Evolutionary conservation across 2,888 invertebrate genomes (phyloP), one percentile per base, ranked within the genome.

Genomic region (Antitype chi): DNA sequence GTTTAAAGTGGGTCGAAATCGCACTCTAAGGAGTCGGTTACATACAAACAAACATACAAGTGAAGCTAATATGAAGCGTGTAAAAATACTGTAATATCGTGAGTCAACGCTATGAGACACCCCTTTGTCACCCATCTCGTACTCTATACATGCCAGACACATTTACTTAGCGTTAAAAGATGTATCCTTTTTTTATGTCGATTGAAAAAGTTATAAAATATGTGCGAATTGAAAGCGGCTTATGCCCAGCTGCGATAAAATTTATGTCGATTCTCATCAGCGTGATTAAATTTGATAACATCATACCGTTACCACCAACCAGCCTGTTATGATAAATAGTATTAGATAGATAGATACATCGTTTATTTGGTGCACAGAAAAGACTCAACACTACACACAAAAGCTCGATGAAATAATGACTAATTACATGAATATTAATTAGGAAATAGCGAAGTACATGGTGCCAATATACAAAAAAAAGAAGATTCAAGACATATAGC

Each of bases 51-150:
- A n/a, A n/a, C n/a, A n/a, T n/a, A n/a, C n/a, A n/a, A n/a, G n/a
- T n/a, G n/a, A n/a, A n/a, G n/a, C n/a, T n/a, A n/a, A n/a, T n/a
- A n/a, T n/a, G n/a, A n/a, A n/a, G n/a, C n/a, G n/a, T n/a, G n/a
- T n/a, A 85, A 88, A 85, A 89, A 88, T 86, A 88, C 70, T 74
- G 78, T 85, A 86, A 85, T 80, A 87, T 81, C 55, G 71, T 69
- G 71, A 76, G 82, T 80, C 84, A 88, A 90, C 87, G 89, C 53
- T 60, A 28, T 62, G 84, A 71, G 79, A 57, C 73, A 68, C 70
- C 78, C 74, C 73, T 70, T 70, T 73, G 80, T 71, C 53, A 78
- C 49, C 20, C 55, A 64, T 62, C 68, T 43, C 57, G 60, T 38
- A 68, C 28, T 70, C 67, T 69, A 62, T 75, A 52, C 59, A 32